Evolutionary conservation across 2,797 vertebrate genomes (phyloP).

Genomic region (Astyanax mexicanus): DNA sequence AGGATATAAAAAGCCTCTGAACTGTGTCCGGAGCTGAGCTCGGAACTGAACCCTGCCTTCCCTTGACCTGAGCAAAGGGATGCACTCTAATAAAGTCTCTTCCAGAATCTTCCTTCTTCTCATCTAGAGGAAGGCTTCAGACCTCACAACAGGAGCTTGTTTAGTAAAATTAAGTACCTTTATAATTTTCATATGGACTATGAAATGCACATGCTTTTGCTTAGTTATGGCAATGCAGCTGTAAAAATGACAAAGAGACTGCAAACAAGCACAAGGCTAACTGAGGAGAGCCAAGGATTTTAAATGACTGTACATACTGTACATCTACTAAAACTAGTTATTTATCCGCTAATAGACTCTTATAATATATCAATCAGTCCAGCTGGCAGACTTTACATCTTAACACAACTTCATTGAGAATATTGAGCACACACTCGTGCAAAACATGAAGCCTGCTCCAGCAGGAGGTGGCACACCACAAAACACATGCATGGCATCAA

Average conservation of each 20-base stretch:
- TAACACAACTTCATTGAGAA: slow-evolving; percentile 35
- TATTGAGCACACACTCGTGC: slow-evolving; percentile 6
- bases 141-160: not conserved
- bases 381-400: slow-evolving; percentile 69
- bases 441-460: slow-evolving; percentile 31
- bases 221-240: too few relatives aligned
- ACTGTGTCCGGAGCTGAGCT: not conserved
- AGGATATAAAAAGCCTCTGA: slow-evolving; percentile 1
- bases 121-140: not conserved
- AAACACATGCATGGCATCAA: not conserved
- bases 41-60: not conserved
- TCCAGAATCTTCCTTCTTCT: not conserved
- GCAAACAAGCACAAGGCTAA: not conserved
- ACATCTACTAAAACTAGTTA: slow-evolving; percentile 9
- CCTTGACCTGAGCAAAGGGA: not conserved
- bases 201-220: too few relatives aligned
- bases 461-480: slow-evolving; percentile 32
- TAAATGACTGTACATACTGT: slow-evolving; percentile 16
- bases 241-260: slow-evolving; percentile 10
- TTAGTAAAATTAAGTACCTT: slow-evolving; percentile 16
- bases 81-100: not conserved
- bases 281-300: slow-evolving; percentile 17
- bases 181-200: too few relatives aligned
- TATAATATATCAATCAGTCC: slow-evolving; percentile 77
- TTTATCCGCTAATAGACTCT: slow-evolving; percentile 28